Evolutionary conservation across 2,797 vertebrate genomes (phyloP).

Genomic region (Sebastes cheni): DNA sequence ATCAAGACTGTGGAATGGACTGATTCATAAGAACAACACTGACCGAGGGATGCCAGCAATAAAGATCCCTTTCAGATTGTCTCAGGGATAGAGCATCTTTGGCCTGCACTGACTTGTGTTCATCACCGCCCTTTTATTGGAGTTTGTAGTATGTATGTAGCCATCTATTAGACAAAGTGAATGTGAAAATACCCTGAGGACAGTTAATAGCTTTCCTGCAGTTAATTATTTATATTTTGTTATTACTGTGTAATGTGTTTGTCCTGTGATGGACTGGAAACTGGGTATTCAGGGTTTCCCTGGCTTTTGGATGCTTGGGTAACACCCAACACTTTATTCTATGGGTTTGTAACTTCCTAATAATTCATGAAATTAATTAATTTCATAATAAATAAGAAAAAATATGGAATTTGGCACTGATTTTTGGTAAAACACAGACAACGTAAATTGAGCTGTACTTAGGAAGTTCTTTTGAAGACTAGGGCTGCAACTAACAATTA

Average conservation of each 20-base stretch:
- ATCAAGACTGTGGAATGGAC: background rate
- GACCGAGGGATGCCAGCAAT: background rate
- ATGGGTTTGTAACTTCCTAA: background rate
- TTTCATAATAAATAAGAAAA: background rate
- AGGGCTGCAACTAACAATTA: too few species aligned
- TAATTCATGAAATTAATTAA: background rate
- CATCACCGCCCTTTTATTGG: background rate
- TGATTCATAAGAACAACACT: background rate
- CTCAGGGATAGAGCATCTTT: slow-evolving; percentile 45
- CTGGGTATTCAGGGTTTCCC: background rate
- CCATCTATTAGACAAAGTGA: background rate
- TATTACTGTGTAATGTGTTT: background rate
- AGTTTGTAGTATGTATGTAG: background rate
- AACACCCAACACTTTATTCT: background rate
- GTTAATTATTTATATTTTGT: slow-evolving; percentile 54
- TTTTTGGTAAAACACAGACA: background rate
- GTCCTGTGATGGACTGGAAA: background rate
- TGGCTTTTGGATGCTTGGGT: background rate
- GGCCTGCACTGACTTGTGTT: background rate
- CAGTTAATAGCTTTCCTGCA: background rate
- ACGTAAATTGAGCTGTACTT: background rate
- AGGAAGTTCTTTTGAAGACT: background rate
- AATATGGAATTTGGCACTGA: background rate
- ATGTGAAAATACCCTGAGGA: background rate
- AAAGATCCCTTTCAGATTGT: slow-evolving; percentile 12